Evolutionary conservation across 2,797 vertebrate genomes (phyloP).

Genomic region (Malurus leucopterus): DNA sequence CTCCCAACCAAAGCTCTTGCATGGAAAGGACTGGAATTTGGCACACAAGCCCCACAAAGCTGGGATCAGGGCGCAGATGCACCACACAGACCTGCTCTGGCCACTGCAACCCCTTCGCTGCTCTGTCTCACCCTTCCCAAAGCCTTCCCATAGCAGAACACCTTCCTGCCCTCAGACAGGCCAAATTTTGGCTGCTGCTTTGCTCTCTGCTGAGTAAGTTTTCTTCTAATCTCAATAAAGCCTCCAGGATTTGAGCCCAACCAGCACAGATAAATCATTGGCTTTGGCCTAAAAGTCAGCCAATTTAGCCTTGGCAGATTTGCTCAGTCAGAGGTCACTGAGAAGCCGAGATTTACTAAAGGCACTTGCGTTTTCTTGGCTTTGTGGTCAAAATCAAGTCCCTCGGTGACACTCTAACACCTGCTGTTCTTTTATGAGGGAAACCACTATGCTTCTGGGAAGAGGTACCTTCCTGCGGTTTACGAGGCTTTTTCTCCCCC

Average conservation of each 20-base stretch:
- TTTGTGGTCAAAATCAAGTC: conserved; percentile 35
- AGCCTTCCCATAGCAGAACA: not conserved
- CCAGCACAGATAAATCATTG: conserved; percentile 29
- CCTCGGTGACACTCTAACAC: not conserved
- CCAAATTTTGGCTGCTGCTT: not conserved
- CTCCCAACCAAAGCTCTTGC: fast-evolving
- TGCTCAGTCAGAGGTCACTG: conserved; percentile 18
- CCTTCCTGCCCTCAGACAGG: not conserved
- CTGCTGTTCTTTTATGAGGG: conserved; percentile 27
- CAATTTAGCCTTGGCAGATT: conserved; percentile 30
- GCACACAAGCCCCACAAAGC: not conserved
- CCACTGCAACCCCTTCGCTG: not conserved
- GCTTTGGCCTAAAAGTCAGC: conserved; percentile 30
- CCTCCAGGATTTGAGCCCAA: conserved; percentile 7
- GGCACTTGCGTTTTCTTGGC: conserved; percentile 28
- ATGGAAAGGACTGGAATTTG: not conserved
- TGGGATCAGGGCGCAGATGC: not conserved
- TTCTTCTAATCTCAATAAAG: conserved; percentile 25
- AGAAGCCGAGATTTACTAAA: conserved; percentile 20
- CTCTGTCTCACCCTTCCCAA: not conserved
- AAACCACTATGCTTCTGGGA: conserved; percentile 17
- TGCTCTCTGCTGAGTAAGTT: not conserved
- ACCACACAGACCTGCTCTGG: not conserved
- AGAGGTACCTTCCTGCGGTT: conserved; percentile 28
- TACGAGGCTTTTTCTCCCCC: not conserved